These are phyloP conservation scores for Polypterus senegalus DNA, from an alignment of 2,113 vertebrate genomes.

Conservation along the genomic window DNA sequence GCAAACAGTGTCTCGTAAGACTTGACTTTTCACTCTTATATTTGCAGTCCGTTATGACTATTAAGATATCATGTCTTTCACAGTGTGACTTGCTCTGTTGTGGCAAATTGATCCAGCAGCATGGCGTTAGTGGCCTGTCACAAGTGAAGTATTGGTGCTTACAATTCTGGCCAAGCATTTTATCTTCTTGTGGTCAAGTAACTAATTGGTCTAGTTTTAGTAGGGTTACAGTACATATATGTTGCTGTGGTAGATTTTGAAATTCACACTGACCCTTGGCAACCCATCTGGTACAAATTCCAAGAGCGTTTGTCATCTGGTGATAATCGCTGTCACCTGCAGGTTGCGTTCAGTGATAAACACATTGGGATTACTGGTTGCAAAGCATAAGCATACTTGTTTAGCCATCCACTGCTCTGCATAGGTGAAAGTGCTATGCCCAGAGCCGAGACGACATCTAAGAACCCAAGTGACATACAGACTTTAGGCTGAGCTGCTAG, in stretches of 20 bases:
- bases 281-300: conserved; percentile 70
- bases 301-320: conserved; percentile 70
- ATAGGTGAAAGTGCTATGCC: not conserved
- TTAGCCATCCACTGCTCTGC: conserved; percentile 21
- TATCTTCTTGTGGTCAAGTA: conserved; percentile 31
- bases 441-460: no score
- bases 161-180: conserved; percentile 20
- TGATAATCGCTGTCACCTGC: conserved; percentile 87
- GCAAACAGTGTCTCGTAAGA: no score
- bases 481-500: no score
- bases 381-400: conserved; percentile 29
- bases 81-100: no score
- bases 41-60: no score
- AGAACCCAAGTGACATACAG: no score
- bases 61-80: no score
- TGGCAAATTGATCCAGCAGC: no score
- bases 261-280: conserved; percentile 61
- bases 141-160: conserved; percentile 19
- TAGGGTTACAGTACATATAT: conserved; percentile 30
- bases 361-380: conserved; percentile 38
- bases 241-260: conserved; percentile 36
- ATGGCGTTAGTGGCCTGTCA: conserved; percentile 19
- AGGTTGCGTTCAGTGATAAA: conserved; percentile 43
- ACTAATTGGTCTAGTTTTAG: conserved; percentile 29
- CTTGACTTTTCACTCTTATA: no score